Conservation (phyloP, 2,113 vertebrate species). For the Excalfactoria chinensis region DNA sequence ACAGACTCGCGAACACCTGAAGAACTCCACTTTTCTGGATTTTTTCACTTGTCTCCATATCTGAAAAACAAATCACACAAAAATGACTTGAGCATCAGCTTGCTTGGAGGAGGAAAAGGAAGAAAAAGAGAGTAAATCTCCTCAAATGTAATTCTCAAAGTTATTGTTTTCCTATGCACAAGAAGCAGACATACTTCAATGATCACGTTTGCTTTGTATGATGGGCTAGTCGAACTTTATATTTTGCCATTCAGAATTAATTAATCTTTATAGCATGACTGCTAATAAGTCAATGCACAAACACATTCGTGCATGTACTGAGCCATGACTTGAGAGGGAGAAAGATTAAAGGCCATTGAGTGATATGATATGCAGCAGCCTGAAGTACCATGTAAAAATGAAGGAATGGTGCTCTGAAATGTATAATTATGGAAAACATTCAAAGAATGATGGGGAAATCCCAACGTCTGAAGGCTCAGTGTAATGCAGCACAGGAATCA, state of each 20-base stretch:
- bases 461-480: neutral
- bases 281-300: neutral
- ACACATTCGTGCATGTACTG: neutral
- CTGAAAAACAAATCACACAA: slow-evolving; percentile 79
- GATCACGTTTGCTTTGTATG: neutral
- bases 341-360: neutral
- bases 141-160: neutral
- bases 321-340: neutral
- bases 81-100: slow-evolving; percentile 30
- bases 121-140: neutral
- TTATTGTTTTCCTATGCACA: neutral
- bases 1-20: slow-evolving; percentile 85
- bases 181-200: neutral
- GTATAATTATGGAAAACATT: neutral
- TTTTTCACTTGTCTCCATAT: slow-evolving; percentile 92
- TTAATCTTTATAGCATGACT: neutral
- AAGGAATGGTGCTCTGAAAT: neutral
- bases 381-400: neutral
- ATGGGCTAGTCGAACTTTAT: neutral
- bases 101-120: neutral
- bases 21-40: slow-evolving; percentile 93
- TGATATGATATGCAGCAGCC: neutral
- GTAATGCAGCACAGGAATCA: neutral
- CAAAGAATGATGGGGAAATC: neutral
- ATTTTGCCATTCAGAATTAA: neutral